Conservation (phyloP, 2,797 vertebrate genomes). For the Siniperca undulata region DNA sequence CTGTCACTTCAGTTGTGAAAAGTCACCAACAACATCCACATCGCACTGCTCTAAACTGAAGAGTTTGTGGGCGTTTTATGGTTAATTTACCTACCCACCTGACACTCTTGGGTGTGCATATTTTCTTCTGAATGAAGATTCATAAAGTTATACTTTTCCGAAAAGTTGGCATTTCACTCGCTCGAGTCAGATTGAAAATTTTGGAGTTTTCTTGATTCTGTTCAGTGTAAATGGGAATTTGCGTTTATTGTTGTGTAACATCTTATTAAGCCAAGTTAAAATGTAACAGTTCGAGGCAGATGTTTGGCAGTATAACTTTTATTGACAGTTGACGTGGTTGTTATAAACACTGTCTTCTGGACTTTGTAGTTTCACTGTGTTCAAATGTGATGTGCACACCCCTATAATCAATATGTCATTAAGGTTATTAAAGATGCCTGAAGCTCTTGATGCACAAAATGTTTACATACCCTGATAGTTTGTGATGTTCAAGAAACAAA, state of each 20-base stretch:
- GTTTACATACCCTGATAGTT: background rate
- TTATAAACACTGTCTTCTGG: constrained; percentile 64
- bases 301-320: constrained; percentile 67
- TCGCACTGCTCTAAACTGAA: background rate
- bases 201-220: background rate
- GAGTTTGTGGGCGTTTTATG: background rate
- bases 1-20: background rate
- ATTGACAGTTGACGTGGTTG: constrained; percentile 65
- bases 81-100: background rate
- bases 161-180: background rate
- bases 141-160: background rate
- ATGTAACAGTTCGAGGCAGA: constrained; percentile 63
- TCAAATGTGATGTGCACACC: constrained; percentile 13
- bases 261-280: constrained; percentile 73
- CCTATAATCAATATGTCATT: background rate
- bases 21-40: background rate
- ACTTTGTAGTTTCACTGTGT: constrained; percentile 65
- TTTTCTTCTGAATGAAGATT: background rate
- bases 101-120: background rate
- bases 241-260: constrained; percentile 61
- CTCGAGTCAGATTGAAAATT: background rate
- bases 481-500: background rate
- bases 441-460: background rate
- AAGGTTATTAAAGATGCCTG: background rate
- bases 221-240: constrained; percentile 1